Evolutionary conservation across 2,797 vertebrate genomes (phyloP).

Genomic region (Steatocranus sp.): DNA sequence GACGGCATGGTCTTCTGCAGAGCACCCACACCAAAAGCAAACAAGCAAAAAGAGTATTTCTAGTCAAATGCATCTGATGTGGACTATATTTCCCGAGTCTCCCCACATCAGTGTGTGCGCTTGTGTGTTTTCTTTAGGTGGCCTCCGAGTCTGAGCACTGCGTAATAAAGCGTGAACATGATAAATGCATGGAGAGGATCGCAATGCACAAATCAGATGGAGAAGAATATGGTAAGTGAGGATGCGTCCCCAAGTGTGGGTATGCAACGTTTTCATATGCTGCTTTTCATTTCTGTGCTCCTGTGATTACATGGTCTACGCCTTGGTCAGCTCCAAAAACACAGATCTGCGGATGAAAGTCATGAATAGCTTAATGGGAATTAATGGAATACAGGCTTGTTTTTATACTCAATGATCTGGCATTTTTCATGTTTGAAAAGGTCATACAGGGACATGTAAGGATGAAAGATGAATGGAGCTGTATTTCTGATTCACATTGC

Average conservation of each 20-base stretch:
- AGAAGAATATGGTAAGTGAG: slow-evolving; percentile 57
- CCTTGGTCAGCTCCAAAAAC: not conserved
- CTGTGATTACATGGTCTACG: not conserved
- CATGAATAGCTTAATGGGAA: not conserved
- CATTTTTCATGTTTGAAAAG: slow-evolving; percentile 15
- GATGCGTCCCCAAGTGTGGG: not conserved
- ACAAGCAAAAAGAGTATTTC: not conserved
- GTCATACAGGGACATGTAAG: not conserved
- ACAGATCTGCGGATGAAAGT: not conserved
- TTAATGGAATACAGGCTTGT: not conserved
- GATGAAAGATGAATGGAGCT: not conserved
- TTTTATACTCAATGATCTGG: not conserved
- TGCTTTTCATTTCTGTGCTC: not conserved
- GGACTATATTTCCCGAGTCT: not conserved
- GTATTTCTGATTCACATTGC: not conserved
- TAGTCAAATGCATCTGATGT: not conserved
- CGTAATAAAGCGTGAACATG: slow-evolving; percentile 87
- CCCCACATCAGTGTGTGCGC: not conserved
- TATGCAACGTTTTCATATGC: not conserved
- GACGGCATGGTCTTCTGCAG: not conserved
- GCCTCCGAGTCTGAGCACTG: slow-evolving; percentile 80
- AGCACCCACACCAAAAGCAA: not conserved
- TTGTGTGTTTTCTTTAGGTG: slow-evolving; percentile 64
- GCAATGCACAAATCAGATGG: slow-evolving; percentile 54
- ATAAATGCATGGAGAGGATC: slow-evolving; percentile 87